phyloP scores from a whole-genome alignment of 2,113 vertebrate genomes.

The Fulica atra region DNA sequence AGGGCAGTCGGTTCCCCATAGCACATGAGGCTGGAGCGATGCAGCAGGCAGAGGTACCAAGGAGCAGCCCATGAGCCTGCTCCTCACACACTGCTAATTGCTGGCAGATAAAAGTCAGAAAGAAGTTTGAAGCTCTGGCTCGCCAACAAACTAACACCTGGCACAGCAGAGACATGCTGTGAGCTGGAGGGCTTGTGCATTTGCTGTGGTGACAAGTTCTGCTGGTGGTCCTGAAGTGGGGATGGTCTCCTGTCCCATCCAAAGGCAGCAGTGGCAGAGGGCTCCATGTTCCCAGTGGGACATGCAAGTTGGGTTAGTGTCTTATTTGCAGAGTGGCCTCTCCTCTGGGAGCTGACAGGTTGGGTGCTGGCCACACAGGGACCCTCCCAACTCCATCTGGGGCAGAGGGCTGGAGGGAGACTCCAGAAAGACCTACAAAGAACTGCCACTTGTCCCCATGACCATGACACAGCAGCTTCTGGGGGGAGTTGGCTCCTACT shows the following conservation, averaged over 20 bases:
- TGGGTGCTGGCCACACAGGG: not conserved
- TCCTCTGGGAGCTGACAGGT: not conserved
- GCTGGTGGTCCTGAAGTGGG: not conserved
- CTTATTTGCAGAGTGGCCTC: not conserved
- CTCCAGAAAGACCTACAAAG: not conserved
- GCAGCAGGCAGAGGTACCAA: not conserved
- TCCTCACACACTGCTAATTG: not conserved
- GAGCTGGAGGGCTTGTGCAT: not conserved
- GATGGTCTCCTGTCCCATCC: not conserved
- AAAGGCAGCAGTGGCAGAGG: rapidly evolving
- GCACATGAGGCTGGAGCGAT: not conserved
- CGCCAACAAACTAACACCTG: not conserved
- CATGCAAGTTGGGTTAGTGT: rapidly evolving
- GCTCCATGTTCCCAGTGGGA: not conserved
- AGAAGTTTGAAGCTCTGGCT: not conserved
- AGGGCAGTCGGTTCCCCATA: not conserved
- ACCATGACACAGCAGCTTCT: not conserved
- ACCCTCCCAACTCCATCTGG: not conserved
- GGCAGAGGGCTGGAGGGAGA: not conserved
- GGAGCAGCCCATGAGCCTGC: not conserved
- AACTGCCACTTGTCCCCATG: not conserved
- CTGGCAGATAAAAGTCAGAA: not conserved
- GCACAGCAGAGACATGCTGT: not conserved
- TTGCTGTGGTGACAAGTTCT: not conserved
- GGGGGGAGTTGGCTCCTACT: not conserved